Evolutionary conservation across 2,797 vertebrate species (phyloP).

Genomic region (Periophthalmus magnuspinnatus): DNA sequence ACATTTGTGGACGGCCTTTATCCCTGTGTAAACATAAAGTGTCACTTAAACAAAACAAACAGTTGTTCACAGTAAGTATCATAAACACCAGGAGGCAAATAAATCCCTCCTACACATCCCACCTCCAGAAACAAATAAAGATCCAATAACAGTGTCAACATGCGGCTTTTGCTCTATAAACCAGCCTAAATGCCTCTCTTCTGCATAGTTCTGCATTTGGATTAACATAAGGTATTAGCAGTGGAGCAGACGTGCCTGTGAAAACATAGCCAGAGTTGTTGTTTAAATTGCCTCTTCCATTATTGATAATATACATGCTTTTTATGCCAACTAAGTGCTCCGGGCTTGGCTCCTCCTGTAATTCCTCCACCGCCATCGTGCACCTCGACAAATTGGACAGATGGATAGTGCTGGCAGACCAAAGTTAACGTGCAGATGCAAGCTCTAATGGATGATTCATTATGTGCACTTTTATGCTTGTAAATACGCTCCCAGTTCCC

Average conservation of each 20-base stretch:
- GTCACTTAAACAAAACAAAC: constrained; percentile 13
- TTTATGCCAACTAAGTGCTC: constrained; percentile 44
- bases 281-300: constrained; percentile 22
- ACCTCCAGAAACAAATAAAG: constrained; percentile 15
- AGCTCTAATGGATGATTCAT: constrained; percentile 48
- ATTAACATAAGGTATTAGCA: constrained; percentile 8
- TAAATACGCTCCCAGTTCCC: constrained; percentile 28
- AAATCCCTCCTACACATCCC: constrained; percentile 14
- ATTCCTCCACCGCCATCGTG: constrained; percentile 27
- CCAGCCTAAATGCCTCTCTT: constrained; percentile 7
- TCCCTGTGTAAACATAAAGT: constrained; percentile 11
- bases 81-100: constrained; percentile 16
- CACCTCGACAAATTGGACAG: constrained; percentile 38
- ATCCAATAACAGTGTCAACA: constrained; percentile 13
- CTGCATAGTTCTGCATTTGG: not conserved
- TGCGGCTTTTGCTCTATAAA: not conserved
- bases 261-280: constrained; percentile 14
- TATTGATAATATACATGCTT: constrained; percentile 36
- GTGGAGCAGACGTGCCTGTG: constrained; percentile 1
- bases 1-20: constrained; percentile 11
- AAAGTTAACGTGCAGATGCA: constrained; percentile 34
- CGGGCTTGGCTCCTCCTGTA: constrained; percentile 26
- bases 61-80: constrained; percentile 13
- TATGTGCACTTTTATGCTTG: constrained; percentile 30
- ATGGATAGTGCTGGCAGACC: constrained; percentile 19